These are phyloP conservation scores for Musca domestica DNA, from an alignment of 1,140 invertebrate genomes.

Conservation along the genomic window DNA sequence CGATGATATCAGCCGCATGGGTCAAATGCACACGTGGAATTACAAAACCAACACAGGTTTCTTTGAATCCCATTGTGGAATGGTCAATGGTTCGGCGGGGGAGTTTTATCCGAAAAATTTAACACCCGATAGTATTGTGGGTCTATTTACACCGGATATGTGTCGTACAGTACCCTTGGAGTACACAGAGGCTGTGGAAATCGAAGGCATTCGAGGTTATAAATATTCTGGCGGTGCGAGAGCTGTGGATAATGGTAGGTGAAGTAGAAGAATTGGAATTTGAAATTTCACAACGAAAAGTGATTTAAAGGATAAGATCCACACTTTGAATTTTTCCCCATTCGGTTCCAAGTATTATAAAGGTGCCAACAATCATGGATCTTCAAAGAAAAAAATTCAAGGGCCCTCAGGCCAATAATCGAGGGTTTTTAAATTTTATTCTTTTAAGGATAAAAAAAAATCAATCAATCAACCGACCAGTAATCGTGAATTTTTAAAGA, in stretches of 20 bases:
- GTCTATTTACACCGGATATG: slow-evolving; percentile 67
- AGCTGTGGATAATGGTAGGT: slow-evolving; percentile 65
- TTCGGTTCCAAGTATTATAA: too few species aligned
- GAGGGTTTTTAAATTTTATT: background rate
- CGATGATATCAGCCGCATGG: slow-evolving; percentile 61
- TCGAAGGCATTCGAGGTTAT: slow-evolving; percentile 59
- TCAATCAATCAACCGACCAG: too few species aligned
- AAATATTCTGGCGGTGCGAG: slow-evolving; percentile 59
- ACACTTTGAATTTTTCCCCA: too few species aligned
- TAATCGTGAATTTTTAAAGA: too few species aligned
- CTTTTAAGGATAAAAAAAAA: too few species aligned
- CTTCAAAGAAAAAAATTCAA: too few species aligned
- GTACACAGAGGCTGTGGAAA: slow-evolving; percentile 57
- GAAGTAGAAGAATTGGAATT: too few species aligned
- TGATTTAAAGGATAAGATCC: too few species aligned
- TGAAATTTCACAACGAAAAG: too few species aligned
- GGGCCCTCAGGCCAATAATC: background rate
- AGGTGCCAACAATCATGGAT: too few species aligned
- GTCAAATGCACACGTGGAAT: slow-evolving; percentile 69
- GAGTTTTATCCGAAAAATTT: slow-evolving; percentile 71
- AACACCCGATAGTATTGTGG: slow-evolving; percentile 59
- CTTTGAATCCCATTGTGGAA: slow-evolving; percentile 60
- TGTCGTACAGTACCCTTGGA: slow-evolving; percentile 64
- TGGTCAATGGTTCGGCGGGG: slow-evolving; percentile 68
- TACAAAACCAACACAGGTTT: slow-evolving; percentile 60